Evolutionary conservation across 2,888 invertebrate genomes (phyloP).

Genomic region (Augiades crinisus): DNA sequence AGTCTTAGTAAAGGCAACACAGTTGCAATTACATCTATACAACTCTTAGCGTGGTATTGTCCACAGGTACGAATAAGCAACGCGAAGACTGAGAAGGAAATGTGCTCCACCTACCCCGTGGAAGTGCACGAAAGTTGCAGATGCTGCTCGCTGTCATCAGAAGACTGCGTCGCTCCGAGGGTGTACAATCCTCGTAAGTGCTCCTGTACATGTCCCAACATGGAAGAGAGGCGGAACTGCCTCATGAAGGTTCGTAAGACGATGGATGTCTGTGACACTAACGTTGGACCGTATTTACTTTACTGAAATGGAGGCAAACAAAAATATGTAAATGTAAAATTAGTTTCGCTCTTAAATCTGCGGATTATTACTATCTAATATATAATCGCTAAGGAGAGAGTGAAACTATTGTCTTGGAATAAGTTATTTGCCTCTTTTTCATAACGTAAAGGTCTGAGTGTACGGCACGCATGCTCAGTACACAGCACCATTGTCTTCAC

Average conservation of each 20-base stretch:
- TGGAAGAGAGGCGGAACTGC: constrained; percentile 62
- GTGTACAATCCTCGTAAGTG: constrained; percentile 76
- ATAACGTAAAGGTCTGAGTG: constrained; percentile 24
- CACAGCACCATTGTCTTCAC: constrained; percentile 24
- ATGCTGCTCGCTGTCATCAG: constrained; percentile 55
- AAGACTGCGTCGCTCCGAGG: constrained; percentile 52
- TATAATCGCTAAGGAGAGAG: too few species aligned
- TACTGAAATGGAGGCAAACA: neutral
- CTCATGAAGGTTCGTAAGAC: constrained; percentile 74
- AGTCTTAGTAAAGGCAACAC: too few species aligned
- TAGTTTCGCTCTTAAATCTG: neutral
- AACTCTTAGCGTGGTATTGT: constrained; percentile 26
- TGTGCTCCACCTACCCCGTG: constrained; percentile 59
- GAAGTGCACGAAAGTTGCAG: constrained; percentile 67
- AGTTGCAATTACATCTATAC: too few species aligned
- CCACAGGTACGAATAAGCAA: constrained; percentile 66
- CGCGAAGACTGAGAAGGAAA: constrained; percentile 61
- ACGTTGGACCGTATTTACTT: constrained; percentile 36
- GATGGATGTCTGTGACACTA: constrained; percentile 72
- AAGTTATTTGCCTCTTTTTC: neutral
- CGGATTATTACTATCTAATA: too few species aligned
- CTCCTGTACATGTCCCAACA: constrained; percentile 72
- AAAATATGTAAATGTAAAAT: neutral
- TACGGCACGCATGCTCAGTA: constrained; percentile 48
- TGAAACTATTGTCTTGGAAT: neutral